phyloP scores from a whole-genome alignment of 2,797 vertebrate genomes.

The Epinephelus malabaricus region DNA sequence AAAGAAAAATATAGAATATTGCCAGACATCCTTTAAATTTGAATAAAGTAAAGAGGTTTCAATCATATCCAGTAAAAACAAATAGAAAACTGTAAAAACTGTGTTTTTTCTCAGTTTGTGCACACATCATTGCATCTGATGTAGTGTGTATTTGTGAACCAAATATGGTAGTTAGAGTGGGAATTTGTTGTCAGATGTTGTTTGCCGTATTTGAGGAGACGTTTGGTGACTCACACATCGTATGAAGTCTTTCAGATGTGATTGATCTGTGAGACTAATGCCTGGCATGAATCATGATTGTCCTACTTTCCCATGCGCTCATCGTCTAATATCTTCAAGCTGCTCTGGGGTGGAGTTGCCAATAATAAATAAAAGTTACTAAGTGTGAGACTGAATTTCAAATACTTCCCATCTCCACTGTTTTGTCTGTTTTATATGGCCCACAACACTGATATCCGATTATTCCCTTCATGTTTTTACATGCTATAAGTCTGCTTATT shows the following conservation, averaged over 20 bases:
- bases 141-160: neutral
- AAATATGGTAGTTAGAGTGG: neutral
- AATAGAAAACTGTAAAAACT: neutral
- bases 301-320: slow-evolving; percentile 67
- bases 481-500: slow-evolving; percentile 2
- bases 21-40: too few relatives aligned
- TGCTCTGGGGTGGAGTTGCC: slow-evolving; percentile 73
- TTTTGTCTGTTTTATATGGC: slow-evolving; percentile 34
- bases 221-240: slow-evolving; percentile 51
- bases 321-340: slow-evolving; percentile 78
- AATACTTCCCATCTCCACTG: slow-evolving; percentile 43
- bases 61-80: neutral
- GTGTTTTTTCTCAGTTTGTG: neutral
- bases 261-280: slow-evolving; percentile 69
- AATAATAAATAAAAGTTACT: slow-evolving; percentile 54
- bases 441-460: slow-evolving; percentile 2
- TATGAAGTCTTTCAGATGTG: slow-evolving; percentile 43
- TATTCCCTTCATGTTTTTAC: slow-evolving; percentile 14
- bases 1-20: too few relatives aligned
- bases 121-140: neutral
- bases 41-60: too few relatives aligned
- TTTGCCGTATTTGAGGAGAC: slow-evolving; percentile 47
- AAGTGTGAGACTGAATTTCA: slow-evolving; percentile 41
- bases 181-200: slow-evolving; percentile 29
- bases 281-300: slow-evolving; percentile 66